Percentiles rank a stretch among this genome's conserved stretches.
Evolutionary conservation across 2,888 invertebrate genomes (phyloP).

Genomic region (Ophion slaviceki): DNA sequence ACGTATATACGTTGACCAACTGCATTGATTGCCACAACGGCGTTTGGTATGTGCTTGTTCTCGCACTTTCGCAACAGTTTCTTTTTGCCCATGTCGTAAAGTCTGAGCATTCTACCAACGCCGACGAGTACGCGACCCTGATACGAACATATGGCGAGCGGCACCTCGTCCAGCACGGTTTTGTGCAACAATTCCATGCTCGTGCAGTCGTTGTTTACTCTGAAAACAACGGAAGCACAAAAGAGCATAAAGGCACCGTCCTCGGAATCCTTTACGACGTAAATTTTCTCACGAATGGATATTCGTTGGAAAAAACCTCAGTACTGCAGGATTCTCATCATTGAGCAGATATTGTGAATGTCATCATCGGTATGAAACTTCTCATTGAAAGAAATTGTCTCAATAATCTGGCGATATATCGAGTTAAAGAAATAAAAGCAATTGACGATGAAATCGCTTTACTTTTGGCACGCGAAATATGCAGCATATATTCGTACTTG

Average conservation of each 20-base stretch:
- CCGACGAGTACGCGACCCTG: constrained; percentile 96
- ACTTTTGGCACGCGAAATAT: no score
- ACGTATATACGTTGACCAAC: constrained; percentile 97
- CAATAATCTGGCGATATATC: background rate
- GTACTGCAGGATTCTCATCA: constrained; percentile 83
- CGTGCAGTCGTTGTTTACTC: constrained; percentile 90
- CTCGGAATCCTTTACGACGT: constrained; percentile 51
- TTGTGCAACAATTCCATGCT: constrained; percentile 96
- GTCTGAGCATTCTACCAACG: constrained; percentile 94
- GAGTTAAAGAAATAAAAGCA: no score
- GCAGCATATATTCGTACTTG: constrained; percentile 83
- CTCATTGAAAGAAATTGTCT: background rate
- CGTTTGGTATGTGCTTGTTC: constrained; percentile 98
- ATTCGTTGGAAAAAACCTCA: constrained; percentile 73
- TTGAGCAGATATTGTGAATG: constrained; percentile 76
- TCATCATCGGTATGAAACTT: constrained; percentile 76
- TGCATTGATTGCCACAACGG: constrained; percentile 96
- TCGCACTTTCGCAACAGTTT: constrained; percentile 99
- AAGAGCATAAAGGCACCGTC: background rate
- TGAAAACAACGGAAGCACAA: constrained; percentile 70
- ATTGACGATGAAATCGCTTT: no score
- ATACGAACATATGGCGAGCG: constrained; percentile 94
- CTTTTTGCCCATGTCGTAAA: constrained; percentile 98
- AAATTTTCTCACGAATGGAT: background rate
- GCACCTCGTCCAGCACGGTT: constrained; percentile 96